Evolutionary conservation across 1,140 invertebrate species (phyloP), one percentile per base, ranked within the genome.

Genomic region (Zaprionus taronus): DNA sequence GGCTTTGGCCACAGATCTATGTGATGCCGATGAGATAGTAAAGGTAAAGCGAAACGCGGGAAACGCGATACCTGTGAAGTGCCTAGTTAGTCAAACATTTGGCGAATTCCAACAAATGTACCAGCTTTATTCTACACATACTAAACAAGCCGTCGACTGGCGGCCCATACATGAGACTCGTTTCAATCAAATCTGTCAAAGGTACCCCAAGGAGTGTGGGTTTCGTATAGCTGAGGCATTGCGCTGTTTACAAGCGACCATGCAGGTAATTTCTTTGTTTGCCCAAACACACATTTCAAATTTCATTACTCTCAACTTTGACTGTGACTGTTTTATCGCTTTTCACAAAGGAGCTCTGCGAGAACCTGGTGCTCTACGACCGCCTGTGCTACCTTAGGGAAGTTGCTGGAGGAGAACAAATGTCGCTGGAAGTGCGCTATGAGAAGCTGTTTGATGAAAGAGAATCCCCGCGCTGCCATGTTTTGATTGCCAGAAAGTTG

Each of bases 341-440:
- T 9, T 34, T 63, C 3, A 11, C 26, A 47, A 93, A 95, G 85
- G 93, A 93, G 72, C 91, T 96, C 12, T 94, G 96, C 76, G 96
- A 97, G 92, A 95, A 95, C 77, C 83, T 96, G n/a, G 92, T 97
- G 38, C 93, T 96, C 15, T 93, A 95, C 24, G 96, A 97, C 83
- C 94, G 96, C 76, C 84, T 95, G 58, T 92, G 95, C 49, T 96
- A 94, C 90, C 93, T 96, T 53, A 86, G 93, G 77, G 95, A 96
- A 85, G 92, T 94, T 34, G 81, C 89, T 41, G 56, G 55, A 14
- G 64, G 94, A 86, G 17, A 62, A 94, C 81, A 81, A 1, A 7
- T 91, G 24, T 61, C n/a, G 0, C n/a, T 92, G 14, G 91, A 91
- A 81, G 94, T 94, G 70, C 78, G 82, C 63, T 94, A 94, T 51